These are phyloP conservation scores for Eristalis arbustorum DNA, from an alignment of 2,888 invertebrate genomes.

Conservation along the genomic window DNA sequence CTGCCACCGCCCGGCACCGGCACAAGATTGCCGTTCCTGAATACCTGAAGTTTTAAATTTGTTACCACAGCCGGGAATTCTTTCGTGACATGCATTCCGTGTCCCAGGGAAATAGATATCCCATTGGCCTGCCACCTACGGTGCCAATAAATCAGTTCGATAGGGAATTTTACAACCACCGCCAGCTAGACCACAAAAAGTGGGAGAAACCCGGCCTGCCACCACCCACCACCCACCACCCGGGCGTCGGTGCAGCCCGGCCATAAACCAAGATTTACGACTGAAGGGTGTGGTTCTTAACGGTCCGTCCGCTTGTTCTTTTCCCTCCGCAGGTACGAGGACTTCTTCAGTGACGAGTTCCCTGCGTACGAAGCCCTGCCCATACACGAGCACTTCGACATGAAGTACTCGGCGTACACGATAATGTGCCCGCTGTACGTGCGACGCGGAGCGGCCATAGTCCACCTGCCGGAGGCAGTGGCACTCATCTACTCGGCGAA, in stretches of 20 bases:
- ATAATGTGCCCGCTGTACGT: slow-evolving; percentile 77
- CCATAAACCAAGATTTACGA: slow-evolving; percentile 58
- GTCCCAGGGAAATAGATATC: slow-evolving; percentile 66
- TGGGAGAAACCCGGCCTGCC: background rate
- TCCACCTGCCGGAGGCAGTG: slow-evolving; percentile 76
- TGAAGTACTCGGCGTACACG: slow-evolving; percentile 80
- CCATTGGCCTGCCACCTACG: slow-evolving; percentile 64
- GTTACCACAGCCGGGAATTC: slow-evolving; percentile 54
- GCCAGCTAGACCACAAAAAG: background rate
- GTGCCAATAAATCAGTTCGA: slow-evolving; percentile 69
- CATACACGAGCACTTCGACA: slow-evolving; percentile 81
- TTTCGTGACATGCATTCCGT: slow-evolving; percentile 65
- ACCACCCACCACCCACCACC: background rate
- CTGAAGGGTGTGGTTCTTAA: slow-evolving; percentile 50
- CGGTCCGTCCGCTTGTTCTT: slow-evolving; percentile 16
- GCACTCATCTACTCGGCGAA: slow-evolving; percentile 76
- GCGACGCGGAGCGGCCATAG: slow-evolving; percentile 42
- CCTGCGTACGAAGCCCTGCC: slow-evolving; percentile 77
- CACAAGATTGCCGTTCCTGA: slow-evolving; percentile 41
- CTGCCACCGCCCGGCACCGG: background rate
- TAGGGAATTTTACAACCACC: slow-evolving; percentile 54
- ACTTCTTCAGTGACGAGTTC: slow-evolving; percentile 74
- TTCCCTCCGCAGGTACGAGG: slow-evolving; percentile 72
- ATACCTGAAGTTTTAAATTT: slow-evolving; percentile 66
- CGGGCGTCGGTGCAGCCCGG: background rate